Base-by-base conservation (phyloP, 2,113 vertebrate genomes). In the Loxodonta africana region DNA sequence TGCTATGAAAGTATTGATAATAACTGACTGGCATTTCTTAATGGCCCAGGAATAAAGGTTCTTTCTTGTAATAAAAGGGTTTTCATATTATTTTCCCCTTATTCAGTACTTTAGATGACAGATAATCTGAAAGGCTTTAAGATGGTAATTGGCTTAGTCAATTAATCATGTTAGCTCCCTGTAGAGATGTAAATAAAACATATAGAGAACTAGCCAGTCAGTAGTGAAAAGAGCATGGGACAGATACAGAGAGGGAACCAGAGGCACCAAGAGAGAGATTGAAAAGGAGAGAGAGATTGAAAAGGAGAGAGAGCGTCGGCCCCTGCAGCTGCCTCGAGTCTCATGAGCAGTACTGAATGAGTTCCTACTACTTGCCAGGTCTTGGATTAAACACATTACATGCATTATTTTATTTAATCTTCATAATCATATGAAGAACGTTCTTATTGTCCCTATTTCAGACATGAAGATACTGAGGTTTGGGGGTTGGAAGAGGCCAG, bases 71-170 rank as follows among this genome's bases (percentile, higher is more conserved):
- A 91, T 71, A 93, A 81, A 83, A 88, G 5, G 0, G 5, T 84
- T 96, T 71, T 85, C 14, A 44, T 86, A 78, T 73, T 86, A 46
- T 63, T 85, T 95, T 48, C 30, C 30, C 37, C 37, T 92, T 94
- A 90, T 33, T 62, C 9, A 87, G 33, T 76, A 74, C 28, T 25
- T 84, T 77, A 57, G 10, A 25, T 80, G 63, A 81, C 69, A 96
- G 23, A 74, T 65, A 1, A 57, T 74, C n/a, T 95, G 53, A 89
- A 88, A 76, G 77, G 15, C 74, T 25, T 80, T 80, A 96, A 69
- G 28, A 87, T 62, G 48, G 3, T 53, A 82, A 94, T 74, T 91
- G 65, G 8, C 63, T 89, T 80, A 71, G 33, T 95, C 30, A 33
- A 44, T 60, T 95, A 87, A 81, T 53, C 48, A 53, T 20, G 71